Evolutionary conservation across 2,888 invertebrate species (phyloP), one percentile per base, ranked within the genome.

Genomic region (Trichacis sp.): DNA sequence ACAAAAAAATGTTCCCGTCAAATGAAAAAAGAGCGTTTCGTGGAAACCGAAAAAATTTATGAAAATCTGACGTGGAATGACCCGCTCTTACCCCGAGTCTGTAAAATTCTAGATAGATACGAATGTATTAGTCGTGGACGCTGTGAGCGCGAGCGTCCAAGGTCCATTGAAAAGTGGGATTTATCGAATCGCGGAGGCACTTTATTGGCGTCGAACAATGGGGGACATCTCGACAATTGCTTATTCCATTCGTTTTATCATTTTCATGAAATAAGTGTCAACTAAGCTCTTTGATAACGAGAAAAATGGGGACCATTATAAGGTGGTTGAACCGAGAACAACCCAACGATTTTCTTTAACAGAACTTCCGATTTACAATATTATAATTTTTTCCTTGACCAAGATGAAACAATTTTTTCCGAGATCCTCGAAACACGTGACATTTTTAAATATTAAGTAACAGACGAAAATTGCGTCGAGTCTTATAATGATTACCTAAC

Each of bases 111-210:
- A n/a, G n/a, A 14, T 24, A 50, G 36, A 38, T 53, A 53, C 42
- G 49, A 55, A 59, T 64, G 51, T 64, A 64, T 59, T 52, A 50
- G 52, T 42, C 55, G 30, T 51, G 58, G n/a, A 55, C 54, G 52
- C 48, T 50, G 24, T 15, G 55, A 3, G 24, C 3, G 48, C 43
- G 33, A 56, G 36, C 49, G 64, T 61, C 60, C 65, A 65, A 65
- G 60, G 65, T 65, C 57, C 64, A 64, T 48, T 56, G 56, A 60
- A 60, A 64, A 64, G 51, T 60, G 50, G 20, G 52, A 60, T 53
- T 64, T 64, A 64, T 64, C 59, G 55, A 55, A 53, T 48, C 43
- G 38, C 54, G 40, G 8, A 56, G 55, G 24, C 52, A 29, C 24
- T 59, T 33, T 64, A 55, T 59, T 64, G 50, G 53, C 59, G 50